phyloP scores from a whole-genome alignment of 2,113 vertebrate genomes.

The Mus spicilegus region DNA sequence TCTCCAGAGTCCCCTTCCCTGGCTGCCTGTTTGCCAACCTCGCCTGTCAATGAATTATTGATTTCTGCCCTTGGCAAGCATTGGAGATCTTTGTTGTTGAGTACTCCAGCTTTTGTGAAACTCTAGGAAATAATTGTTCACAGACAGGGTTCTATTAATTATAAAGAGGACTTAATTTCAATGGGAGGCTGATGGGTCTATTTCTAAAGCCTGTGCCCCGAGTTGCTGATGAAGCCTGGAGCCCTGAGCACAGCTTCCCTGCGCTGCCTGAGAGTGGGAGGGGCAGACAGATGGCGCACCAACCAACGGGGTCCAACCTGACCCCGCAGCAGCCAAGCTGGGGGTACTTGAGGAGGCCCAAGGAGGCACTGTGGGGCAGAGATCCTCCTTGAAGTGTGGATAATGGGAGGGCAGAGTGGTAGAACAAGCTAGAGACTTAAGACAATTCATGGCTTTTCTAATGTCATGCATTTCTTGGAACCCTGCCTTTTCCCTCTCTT shows the following conservation, averaged over 20 bases:
- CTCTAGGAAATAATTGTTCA: slow-evolving; percentile 84
- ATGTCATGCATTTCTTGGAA: not conserved
- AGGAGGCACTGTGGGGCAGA: not conserved
- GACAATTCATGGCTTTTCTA: not conserved
- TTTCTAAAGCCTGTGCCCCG: slow-evolving; percentile 80
- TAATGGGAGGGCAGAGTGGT: not conserved
- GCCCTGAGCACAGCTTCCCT: not conserved
- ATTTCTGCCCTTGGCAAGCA: slow-evolving; percentile 78
- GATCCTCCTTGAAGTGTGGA: not conserved
- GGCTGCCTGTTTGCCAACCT: slow-evolving; percentile 80
- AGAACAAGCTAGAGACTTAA: not conserved
- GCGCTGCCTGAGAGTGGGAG: not conserved
- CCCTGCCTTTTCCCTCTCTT: not conserved
- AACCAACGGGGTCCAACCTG: not conserved
- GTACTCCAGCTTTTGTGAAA: slow-evolving; percentile 83
- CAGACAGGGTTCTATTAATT: slow-evolving; percentile 82
- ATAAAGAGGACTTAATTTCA: slow-evolving; percentile 79
- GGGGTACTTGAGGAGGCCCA: not conserved
- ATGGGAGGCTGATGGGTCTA: slow-evolving; percentile 73
- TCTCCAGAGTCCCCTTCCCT: slow-evolving; percentile 59
- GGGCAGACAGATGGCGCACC: not conserved
- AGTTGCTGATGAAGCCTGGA: slow-evolving; percentile 75
- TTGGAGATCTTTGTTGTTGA: slow-evolving; percentile 82
- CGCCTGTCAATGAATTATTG: slow-evolving; percentile 82
- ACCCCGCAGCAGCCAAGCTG: not conserved